Evolutionary conservation across 2,888 invertebrate genomes (phyloP), one percentile per base, ranked within the genome.

Genomic region (Heteromyza rotundicornis): DNA sequence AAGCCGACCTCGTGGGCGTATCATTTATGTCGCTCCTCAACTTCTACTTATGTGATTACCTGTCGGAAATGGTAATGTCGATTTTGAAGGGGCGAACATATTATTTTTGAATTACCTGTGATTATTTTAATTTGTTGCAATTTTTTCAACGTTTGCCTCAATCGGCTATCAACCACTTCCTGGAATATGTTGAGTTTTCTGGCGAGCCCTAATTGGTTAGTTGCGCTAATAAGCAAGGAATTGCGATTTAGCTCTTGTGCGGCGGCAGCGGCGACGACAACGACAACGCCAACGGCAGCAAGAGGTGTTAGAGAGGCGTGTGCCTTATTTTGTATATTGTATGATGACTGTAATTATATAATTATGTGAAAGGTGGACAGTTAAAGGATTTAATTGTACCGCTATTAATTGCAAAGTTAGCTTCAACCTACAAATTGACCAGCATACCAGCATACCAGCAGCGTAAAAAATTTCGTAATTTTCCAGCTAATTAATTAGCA

Each of bases 21-120:
- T 7, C 47, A 47, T 14, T 47, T 47, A 5, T 19, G 2, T 19
- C 19, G 47, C 20, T 47, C 3, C 20, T n/a, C n/a, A n/a, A n/a
- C n/a, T n/a, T n/a, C n/a, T n/a, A n/a, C 47, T 14, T 7, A 5
- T 20, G 47, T 14, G 40, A 40, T 40, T 40, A n/a, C 20, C 17
- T 3, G 47, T 19, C 47, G 47, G 47, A 47, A 47, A 19, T 47
- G 47, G 17, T 47, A 47, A 47, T 47, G 17, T 47, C 47, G n/a
- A n/a, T n/a, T n/a, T n/a, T n/a, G n/a, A n/a, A 47, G 17, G 17
- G 40, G 40, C 3, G n/a, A 7, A n/a, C 40, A n/a, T 40, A 14
- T 2, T 3, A 12, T 47, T 47, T 40, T 40, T n/a, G 40, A 7
- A 7, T 40, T 5, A 17, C 47, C 5, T 20, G 3, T 47, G 2